phyloP scores from a whole-genome alignment of 2,888 invertebrate genomes.

The Caenorhabditis sp. region DNA sequence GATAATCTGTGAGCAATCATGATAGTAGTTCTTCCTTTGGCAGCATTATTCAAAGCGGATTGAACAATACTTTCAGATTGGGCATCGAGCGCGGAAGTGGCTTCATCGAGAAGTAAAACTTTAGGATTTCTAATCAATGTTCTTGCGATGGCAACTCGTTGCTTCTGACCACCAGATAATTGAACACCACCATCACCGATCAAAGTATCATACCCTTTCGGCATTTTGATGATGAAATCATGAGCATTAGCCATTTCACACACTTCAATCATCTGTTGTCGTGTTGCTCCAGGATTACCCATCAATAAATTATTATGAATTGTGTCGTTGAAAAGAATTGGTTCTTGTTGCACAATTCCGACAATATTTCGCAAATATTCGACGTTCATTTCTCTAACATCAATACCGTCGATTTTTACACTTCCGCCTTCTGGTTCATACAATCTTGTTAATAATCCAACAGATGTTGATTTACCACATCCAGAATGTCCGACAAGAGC shows the following conservation, averaged over 20 bases:
- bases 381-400: slow-evolving; percentile 39
- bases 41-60: slow-evolving; percentile 52
- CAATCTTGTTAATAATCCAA: slow-evolving; percentile 79
- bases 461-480: slow-evolving; percentile 78
- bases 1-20: slow-evolving; percentile 52
- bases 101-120: slow-evolving; percentile 45
- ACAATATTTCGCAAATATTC: slow-evolving; percentile 37
- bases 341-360: slow-evolving; percentile 55
- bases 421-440: slow-evolving; percentile 80
- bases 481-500: slow-evolving; percentile 77
- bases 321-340: slow-evolving; percentile 46
- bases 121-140: slow-evolving; percentile 47
- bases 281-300: slow-evolving; percentile 36
- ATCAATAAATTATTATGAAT: slow-evolving; percentile 44
- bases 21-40: slow-evolving; percentile 55
- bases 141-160: slow-evolving; percentile 52
- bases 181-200: slow-evolving; percentile 51
- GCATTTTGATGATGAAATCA: slow-evolving; percentile 50
- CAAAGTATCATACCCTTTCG: slow-evolving; percentile 50
- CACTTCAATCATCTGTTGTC: slow-evolving; percentile 41
- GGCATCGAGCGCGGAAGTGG: slow-evolving; percentile 52
- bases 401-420: slow-evolving; percentile 69
- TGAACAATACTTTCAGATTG: slow-evolving; percentile 53
- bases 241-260: slow-evolving; percentile 55
- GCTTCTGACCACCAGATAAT: slow-evolving; percentile 52